phyloP scores from a whole-genome alignment of 2,113 vertebrate species.

The Boulengeromyrus knoepffleri region DNA sequence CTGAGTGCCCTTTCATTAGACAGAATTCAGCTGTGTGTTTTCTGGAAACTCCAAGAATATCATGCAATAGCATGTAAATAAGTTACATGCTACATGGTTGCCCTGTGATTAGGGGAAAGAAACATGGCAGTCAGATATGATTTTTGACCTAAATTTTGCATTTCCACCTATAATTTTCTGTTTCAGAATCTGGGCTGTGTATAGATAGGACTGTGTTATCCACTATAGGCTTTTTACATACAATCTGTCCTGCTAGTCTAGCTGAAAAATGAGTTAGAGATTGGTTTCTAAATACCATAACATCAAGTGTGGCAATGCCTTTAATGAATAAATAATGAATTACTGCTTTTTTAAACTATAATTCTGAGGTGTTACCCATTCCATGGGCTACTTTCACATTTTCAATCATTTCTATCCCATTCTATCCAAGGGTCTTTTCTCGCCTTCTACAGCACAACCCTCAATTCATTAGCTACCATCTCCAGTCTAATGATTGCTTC shows the following conservation, averaged over 20 bases:
- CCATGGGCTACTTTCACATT: not conserved
- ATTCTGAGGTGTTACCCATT: not conserved
- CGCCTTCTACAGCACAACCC: too few species aligned
- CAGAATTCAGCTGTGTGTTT: not conserved
- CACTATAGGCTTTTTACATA: not conserved
- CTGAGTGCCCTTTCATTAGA: not conserved
- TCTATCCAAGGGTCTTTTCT: not conserved
- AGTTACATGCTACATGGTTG: not conserved
- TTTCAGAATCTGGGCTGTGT: not conserved
- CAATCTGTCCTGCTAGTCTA: not conserved
- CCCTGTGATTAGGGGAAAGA: not conserved
- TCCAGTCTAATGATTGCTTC: conserved; percentile 58
- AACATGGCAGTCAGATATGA: not conserved
- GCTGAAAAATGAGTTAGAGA: not conserved
- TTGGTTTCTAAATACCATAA: not conserved
- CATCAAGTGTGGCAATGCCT: not conserved
- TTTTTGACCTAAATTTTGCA: not conserved
- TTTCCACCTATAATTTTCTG: not conserved
- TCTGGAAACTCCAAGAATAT: not conserved
- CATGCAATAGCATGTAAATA: not conserved
- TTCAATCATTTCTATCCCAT: conserved; percentile 9
- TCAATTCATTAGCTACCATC: conserved; percentile 22
- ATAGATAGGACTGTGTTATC: not conserved
- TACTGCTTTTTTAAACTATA: not conserved
- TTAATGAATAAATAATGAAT: conserved; percentile 10